Conservation (phyloP, 2,113 vertebrate genomes). For the Mustela nigripes region DNA sequence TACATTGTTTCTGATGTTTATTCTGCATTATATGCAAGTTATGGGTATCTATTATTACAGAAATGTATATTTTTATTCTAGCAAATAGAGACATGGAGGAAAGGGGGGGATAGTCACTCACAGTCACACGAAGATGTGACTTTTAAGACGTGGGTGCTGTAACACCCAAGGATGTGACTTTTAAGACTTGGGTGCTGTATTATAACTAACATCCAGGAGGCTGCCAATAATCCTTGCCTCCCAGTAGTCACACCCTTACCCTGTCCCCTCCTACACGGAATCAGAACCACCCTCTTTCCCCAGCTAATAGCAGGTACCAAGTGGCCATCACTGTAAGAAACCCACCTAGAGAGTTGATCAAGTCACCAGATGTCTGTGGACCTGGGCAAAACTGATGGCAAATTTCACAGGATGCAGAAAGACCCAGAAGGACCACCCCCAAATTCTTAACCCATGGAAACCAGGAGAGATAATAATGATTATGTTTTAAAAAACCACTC, state of each 20-base stretch:
- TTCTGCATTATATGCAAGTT: background rate
- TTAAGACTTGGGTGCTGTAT: background rate
- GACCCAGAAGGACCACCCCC: background rate
- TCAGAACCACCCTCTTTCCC: background rate
- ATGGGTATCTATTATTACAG: background rate
- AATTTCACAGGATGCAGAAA: background rate
- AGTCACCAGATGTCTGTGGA: accelerated
- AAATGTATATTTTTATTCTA: background rate
- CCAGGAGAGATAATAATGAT: background rate
- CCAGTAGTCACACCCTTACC: accelerated
- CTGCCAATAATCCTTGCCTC: background rate
- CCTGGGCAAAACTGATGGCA: background rate
- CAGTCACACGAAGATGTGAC: background rate
- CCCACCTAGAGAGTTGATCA: background rate
- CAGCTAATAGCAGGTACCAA: background rate
- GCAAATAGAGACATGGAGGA: background rate
- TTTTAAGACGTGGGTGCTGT: background rate
- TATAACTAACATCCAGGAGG: background rate
- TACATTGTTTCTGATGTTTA: background rate
- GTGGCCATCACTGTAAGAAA: background rate
- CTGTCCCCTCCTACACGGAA: accelerated
- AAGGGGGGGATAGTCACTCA: background rate
- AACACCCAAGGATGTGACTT: too few relatives aligned
- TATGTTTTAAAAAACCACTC: background rate
- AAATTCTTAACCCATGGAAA: background rate